Evolutionary conservation across 1,140 invertebrate genomes (phyloP).

Genomic region (Cydia amplana): DNA sequence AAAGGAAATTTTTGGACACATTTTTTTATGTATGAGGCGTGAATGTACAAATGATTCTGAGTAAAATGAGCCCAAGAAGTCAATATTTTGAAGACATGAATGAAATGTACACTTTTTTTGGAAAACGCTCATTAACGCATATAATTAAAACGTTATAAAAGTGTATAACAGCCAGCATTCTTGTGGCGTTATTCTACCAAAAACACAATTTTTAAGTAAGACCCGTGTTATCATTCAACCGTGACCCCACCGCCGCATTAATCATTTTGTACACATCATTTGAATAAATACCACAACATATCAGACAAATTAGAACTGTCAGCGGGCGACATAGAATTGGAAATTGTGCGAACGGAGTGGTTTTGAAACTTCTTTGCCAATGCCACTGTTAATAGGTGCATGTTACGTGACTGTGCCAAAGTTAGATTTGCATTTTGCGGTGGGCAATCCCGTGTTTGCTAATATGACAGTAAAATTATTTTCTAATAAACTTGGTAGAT

Average conservation of each 20-base stretch:
- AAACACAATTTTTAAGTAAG: not conserved
- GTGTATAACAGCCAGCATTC: not conserved
- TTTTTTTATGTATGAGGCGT: too few species aligned
- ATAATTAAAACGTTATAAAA: not conserved
- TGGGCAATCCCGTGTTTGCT: not conserved
- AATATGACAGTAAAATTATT: not conserved
- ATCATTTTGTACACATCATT: conserved; percentile 36
- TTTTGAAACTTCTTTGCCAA: conserved; percentile 35
- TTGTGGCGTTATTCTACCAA: not conserved
- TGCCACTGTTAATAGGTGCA: conserved; percentile 35
- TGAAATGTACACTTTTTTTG: too few species aligned
- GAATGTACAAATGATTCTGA: too few species aligned
- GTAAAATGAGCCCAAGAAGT: too few species aligned
- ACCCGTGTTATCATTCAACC: conserved; percentile 35
- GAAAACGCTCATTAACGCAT: too few species aligned
- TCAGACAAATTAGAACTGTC: not conserved
- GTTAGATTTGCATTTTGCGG: conserved; percentile 28
- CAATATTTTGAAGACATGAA: too few species aligned
- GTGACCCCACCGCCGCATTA: conserved; percentile 41
- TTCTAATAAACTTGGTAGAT: not conserved
- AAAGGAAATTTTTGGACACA: too few species aligned
- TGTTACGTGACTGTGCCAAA: conserved; percentile 22
- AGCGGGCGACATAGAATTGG: conserved; percentile 20
- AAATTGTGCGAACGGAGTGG: not conserved
- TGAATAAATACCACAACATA: conserved; percentile 41